Conservation (phyloP, 2,113 vertebrate genomes). For the Hymenochirus boettgeri region DNA sequence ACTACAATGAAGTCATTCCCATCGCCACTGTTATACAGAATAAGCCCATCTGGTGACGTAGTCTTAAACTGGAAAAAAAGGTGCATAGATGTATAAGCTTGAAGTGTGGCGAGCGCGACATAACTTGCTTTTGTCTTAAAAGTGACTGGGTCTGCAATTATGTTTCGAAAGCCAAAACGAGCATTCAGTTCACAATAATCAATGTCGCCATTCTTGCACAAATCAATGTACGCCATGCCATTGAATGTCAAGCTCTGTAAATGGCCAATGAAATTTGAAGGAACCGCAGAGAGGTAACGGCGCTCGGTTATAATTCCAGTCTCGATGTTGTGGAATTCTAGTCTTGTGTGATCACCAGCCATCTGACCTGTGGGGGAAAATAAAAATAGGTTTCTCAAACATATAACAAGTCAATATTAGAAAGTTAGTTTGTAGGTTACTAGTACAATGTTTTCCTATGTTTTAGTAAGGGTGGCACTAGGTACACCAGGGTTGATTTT, state of each 20-base stretch:
- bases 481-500: no score
- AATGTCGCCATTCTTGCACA: conserved; percentile 97
- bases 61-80: conserved; percentile 99
- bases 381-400: no score
- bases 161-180: conserved; percentile 95
- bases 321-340: conserved; percentile 98
- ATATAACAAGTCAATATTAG: no score
- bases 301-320: conserved; percentile 96
- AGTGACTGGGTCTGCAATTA: conserved; percentile 95
- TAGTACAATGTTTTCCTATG: no score
- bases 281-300: conserved; percentile 83
- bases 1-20: conserved; percentile 98
- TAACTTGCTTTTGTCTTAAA: conserved; percentile 98
- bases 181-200: conserved; percentile 97
- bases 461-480: no score
- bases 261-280: conserved; percentile 97
- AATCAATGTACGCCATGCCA: conserved; percentile 96
- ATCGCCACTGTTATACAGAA: conserved; percentile 95
- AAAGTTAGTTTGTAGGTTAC: no score
- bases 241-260: conserved; percentile 96
- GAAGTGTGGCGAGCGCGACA: conserved; percentile 85
- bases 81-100: conserved; percentile 98
- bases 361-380: conserved; percentile 80
- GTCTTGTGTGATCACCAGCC: conserved; percentile 92
- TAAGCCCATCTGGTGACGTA: conserved; percentile 92